Conservation (phyloP, 2,113 vertebrate genomes). For the Myanophis thanlyinensis region DNA sequence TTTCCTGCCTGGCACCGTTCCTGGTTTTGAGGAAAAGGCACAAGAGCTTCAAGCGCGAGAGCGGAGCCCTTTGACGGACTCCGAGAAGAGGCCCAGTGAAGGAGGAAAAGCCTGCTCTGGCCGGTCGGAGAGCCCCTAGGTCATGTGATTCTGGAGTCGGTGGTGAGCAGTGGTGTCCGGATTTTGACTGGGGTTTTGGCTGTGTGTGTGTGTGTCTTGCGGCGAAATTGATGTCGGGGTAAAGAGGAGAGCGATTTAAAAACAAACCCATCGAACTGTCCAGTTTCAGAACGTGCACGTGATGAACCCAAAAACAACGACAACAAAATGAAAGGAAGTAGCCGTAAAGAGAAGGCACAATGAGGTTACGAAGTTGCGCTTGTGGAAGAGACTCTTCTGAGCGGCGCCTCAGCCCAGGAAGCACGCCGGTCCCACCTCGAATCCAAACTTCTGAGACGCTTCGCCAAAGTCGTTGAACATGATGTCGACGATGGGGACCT, state of each 20-base stretch:
- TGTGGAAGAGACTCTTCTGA: slow-evolving; percentile 79
- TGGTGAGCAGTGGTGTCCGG: slow-evolving; percentile 1
- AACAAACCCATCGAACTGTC: slow-evolving; percentile 70
- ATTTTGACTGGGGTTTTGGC: slow-evolving; percentile 24
- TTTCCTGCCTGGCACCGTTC: background rate
- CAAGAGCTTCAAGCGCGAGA: background rate
- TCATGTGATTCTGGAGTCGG: slow-evolving; percentile 71
- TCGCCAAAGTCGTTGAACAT: slow-evolving; percentile 99
- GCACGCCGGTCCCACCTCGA: slow-evolving; percentile 98
- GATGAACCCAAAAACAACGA: slow-evolving; percentile 57
- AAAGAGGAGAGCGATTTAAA: slow-evolving; percentile 32
- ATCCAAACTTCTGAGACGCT: slow-evolving; percentile 95
- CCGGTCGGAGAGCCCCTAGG: slow-evolving; percentile 48
- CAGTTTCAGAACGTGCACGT: slow-evolving; percentile 90
- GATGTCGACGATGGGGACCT: slow-evolving; percentile 94
- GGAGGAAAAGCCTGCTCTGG: slow-evolving; percentile 21
- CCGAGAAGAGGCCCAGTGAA: background rate
- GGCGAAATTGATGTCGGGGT: slow-evolving; percentile 42
- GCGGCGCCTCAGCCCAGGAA: slow-evolving; percentile 90
- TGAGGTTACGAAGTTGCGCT: slow-evolving; percentile 94
- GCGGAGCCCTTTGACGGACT: background rate
- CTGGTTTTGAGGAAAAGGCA: background rate
- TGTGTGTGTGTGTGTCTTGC: no score
- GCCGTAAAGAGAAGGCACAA: slow-evolving; percentile 63
- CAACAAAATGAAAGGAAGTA: background rate